Conservation (phyloP, 2,797 vertebrate genomes). For the Chelon auratus region DNA sequence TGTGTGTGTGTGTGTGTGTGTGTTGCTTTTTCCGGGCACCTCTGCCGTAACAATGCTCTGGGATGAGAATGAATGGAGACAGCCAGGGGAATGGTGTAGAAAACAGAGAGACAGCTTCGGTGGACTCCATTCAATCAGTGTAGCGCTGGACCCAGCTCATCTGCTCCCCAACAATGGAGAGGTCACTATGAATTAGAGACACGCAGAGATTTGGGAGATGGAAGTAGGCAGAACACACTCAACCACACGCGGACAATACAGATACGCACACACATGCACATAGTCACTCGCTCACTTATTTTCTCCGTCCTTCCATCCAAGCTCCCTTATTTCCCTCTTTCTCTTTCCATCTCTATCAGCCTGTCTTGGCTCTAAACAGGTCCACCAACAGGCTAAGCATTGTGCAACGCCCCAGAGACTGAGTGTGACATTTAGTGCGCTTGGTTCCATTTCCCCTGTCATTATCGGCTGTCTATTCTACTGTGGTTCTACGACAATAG, state of each 20-base stretch:
- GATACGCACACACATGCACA: conserved; percentile 36
- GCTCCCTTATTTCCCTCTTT: conserved; percentile 40
- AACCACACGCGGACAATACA: conserved; percentile 39
- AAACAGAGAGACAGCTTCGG: conserved; percentile 74
- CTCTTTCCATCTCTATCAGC: conserved; percentile 48
- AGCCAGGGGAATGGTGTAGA: conserved; percentile 78
- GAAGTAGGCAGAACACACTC: conserved; percentile 56
- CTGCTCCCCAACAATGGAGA: conserved; percentile 77
- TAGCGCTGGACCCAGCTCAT: conserved; percentile 67
- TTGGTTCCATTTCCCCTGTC: conserved; percentile 70
- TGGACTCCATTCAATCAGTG: conserved; percentile 80
- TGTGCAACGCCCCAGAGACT: conserved; percentile 63
- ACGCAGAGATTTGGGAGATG: conserved; percentile 66
- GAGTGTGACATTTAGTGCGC: conserved; percentile 70
- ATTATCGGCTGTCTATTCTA: conserved; percentile 71
- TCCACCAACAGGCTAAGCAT: conserved; percentile 64
- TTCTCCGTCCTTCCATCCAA: conserved; percentile 40
- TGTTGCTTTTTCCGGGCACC: conserved; percentile 45
- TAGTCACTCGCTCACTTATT: conserved; percentile 41
- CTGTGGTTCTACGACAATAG: conserved; percentile 55
- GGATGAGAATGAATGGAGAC: conserved; percentile 81
- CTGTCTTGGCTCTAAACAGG: conserved; percentile 61
- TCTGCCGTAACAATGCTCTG: conserved; percentile 67
- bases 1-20: conserved; percentile 13
- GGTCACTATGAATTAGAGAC: conserved; percentile 80